Base-by-base conservation (phyloP, 1,140 invertebrate species). In the Drosophila funebris region DNA sequence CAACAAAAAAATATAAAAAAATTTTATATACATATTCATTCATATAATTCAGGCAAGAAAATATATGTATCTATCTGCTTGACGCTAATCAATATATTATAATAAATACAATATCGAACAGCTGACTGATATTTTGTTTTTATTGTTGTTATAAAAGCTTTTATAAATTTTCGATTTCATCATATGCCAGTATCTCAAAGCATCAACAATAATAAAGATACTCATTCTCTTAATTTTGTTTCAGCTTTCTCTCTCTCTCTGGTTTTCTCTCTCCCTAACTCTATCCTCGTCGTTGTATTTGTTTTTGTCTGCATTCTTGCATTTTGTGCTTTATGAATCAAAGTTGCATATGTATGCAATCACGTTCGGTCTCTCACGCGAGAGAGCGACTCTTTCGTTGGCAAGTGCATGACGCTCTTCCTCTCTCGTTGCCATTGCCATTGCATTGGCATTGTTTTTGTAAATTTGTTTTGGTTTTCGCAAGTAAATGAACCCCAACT, bases 261-360 rank as follows among this genome's bases (percentile, higher is more conserved):
- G n/a, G n/a, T n/a, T n/a, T 24, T 6, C 37, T 11, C 14, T 31
- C n/a, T n/a, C n/a, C n/a, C n/a, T n/a, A n/a, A n/a, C n/a, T n/a
- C n/a, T n/a, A n/a, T n/a, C n/a, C n/a, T n/a, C n/a, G n/a, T n/a
- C n/a, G n/a, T n/a, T n/a, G n/a, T n/a, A 4, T 31, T 18, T 29
- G 14, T 44, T 13, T 52, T 66, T 58, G 29, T 20, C 2, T 56
- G 50, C 9, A n/a, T 43, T 73, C n/a, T n/a, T n/a, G n/a, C n/a
- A n/a, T n/a, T n/a, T n/a, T n/a, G 63, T 66, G 60, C 56, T 79
- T 84, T 84, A 84, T 84, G 80, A 84, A 84, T 84, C 85, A 84
- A 79, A 76, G 63, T 44, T 76, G 58, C 66, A 54, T 41, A 43
- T 33, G 31, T 33, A 11, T 33, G 9, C 9, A 11, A 9, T 1